Percentiles rank a stretch among this genome's conserved stretches.
phyloP scores from a whole-genome alignment of 2,888 invertebrate genomes.

The Cataglyphis altisquamis region DNA sequence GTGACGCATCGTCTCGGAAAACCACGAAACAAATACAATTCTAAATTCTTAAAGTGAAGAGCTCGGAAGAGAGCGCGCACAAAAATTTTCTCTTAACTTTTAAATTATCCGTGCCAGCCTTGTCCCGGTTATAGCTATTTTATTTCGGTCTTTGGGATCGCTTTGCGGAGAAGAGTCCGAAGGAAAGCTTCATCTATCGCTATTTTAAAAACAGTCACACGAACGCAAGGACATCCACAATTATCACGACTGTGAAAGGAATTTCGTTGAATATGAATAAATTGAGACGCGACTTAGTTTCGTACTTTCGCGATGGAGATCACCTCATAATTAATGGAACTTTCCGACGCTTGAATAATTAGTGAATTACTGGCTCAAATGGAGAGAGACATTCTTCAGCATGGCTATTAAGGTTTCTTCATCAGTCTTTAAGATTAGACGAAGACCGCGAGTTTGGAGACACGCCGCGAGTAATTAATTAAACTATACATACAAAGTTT shows the following conservation, averaged over 20 bases:
- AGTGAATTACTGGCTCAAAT: background rate
- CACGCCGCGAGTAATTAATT: conserved; percentile 24
- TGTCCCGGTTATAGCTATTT: conserved; percentile 11
- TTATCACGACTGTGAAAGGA: conserved; percentile 8
- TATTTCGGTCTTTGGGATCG: conserved; percentile 23
- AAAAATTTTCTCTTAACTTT: background rate
- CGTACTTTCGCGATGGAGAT: conserved; percentile 9
- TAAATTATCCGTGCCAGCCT: conserved; percentile 36
- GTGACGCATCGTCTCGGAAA: conserved; percentile 50
- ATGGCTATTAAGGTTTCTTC: background rate
- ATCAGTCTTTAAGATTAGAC: background rate
- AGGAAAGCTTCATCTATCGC: conserved; percentile 6
- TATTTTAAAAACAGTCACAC: background rate
- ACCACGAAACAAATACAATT: conserved; percentile 50
- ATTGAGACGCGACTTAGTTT: background rate
- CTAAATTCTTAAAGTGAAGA: background rate
- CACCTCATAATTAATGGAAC: conserved; percentile 23
- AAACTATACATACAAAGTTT: background rate
- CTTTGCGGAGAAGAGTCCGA: background rate
- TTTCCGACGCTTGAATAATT: conserved; percentile 23
- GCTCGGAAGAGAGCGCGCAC: background rate
- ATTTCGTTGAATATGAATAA: conserved; percentile 11
- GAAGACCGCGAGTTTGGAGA: background rate
- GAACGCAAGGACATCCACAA: background rate
- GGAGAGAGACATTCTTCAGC: background rate